phyloP scores from a whole-genome alignment of 2,113 vertebrate species.

The Pterocles orientalis region DNA sequence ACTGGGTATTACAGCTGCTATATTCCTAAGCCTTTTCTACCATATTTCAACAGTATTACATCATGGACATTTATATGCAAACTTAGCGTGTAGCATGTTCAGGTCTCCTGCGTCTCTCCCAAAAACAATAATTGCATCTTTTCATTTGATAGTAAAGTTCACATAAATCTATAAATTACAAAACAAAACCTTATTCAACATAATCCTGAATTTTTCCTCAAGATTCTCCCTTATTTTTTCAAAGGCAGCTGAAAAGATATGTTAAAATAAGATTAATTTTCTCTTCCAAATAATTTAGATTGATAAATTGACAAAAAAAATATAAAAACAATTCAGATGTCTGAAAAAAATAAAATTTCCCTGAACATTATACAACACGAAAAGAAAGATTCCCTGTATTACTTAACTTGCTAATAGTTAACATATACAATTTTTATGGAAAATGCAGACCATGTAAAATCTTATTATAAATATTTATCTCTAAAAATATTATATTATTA shows the following conservation, averaged over 20 bases:
- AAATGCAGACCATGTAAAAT: background rate
- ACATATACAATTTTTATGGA: background rate
- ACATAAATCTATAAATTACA: background rate
- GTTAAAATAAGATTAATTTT: background rate
- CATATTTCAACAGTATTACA: background rate
- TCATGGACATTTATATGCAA: background rate
- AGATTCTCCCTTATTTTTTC: conserved; percentile 13
- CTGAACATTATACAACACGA: background rate
- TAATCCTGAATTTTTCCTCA: background rate
- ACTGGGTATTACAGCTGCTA: background rate
- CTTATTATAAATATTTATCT: background rate
- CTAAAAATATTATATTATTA: background rate
- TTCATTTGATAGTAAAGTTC: background rate
- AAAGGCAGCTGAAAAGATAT: conserved; percentile 2
- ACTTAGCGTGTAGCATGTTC: background rate
- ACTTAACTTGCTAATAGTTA: conserved; percentile 1
- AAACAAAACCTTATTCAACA: background rate
- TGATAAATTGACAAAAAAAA: background rate
- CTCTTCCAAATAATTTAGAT: background rate
- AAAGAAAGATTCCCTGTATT: background rate
- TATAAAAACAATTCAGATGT: background rate
- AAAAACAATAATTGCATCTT: background rate
- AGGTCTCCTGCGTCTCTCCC: background rate
- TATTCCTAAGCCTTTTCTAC: background rate
- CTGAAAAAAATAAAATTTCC: background rate